Evolutionary conservation across 2,797 vertebrate genomes (phyloP), one percentile per base, ranked within the genome.

Genomic region (Novumbra hubbsi): DNA sequence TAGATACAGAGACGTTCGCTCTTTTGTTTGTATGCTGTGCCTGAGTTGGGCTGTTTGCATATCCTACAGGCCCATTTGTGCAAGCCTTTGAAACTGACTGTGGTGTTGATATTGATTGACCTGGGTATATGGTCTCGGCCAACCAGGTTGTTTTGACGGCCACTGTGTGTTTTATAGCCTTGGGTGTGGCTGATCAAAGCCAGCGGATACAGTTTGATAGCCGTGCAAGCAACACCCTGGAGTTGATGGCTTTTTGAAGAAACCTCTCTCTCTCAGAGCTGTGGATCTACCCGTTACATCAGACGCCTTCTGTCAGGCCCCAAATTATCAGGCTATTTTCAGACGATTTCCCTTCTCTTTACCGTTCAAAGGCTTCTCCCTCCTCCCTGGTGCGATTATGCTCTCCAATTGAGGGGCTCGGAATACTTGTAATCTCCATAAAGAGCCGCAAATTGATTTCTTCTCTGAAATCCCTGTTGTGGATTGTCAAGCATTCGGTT

Each of bases 351-450:
- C 57, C 41, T 6, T 32, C 19, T 49, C 19, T 45, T 57, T 27
- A 8, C 12, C n/a, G 30, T 45, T 75, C 63, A 34, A 27, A 41
- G 41, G 41, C 24, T 21, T 73, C 52, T 70, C 66, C 50, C 27
- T 50, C 24, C 27, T 70, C 28, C 68, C 28, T 62, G 16, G 49
- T 68, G 19, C 27, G 14, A 24, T 60, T 72, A 72, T 70, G 60
- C 73, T 65, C 50, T 73, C 69, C 48, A 75, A 55, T 68, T 63
- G n/a, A 79, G 70, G 45, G 5, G 28, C 69, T 71, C 30, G 60
- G 70, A 67, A 62, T 72, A 60, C 76, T 24, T 55, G 30, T 79
- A 73, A 80, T 80, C 57, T 77, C 70, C 63, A 52, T 71, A 49
- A 68, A 73, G 71, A 70, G 73, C 62, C 66, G 55, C 55, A 76